Evolutionary conservation across 2,113 vertebrate genomes (phyloP), one percentile per base, ranked within the genome.

Genomic region (Cololabis saira): DNA sequence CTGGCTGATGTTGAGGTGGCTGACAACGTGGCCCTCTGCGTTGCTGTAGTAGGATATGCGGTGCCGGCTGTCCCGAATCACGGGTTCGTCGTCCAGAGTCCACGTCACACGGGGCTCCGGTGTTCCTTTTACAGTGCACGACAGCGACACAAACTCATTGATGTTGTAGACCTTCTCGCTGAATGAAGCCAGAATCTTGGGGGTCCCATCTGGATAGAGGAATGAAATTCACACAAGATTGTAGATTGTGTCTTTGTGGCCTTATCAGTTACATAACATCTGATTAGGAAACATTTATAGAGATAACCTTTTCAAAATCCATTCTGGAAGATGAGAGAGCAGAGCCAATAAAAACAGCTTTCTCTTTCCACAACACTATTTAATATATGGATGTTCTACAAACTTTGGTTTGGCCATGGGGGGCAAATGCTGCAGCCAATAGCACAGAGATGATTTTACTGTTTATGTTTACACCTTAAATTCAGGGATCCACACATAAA

Each of bases 121-220:
- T 0, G 96, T 98, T 1, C 97, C 98, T 81, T 99, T 99, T 68
- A 98, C 98, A 0, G 93, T 96, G 92, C 98, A 99, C 67, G 97
- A 94, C 58, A 99, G 94, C 10, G 97, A 99, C 42, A 99, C 96
- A 0, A 96, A 95, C 57, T 99, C 98, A 2, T 96, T 95, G 0
- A 96, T 95, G 66, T 95, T 98, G 89, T 98, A 97, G 78, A 99
- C 97, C 71, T 98, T 97, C 81, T 99, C 98, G 4, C 96, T 99
- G 83, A 99, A 99, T 21, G 96, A 96, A 33, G 94, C 95, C 84
- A 96, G 94, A 21, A 99, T 98, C 92, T 99, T 99, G 67, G 98
- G 98, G n/a, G 97, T 99, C 75, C 98, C 97, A 8, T 99, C 98
- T 99, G 62, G n/a, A 37, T 6, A 12, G 41, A 11, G 51, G 9